A percentile compares a stretch with the other conserved stretches of the same genome.
These are phyloP conservation scores for Tringa solitaria DNA, from an alignment of 2,113 vertebrate genomes.

Conservation along the genomic window DNA sequence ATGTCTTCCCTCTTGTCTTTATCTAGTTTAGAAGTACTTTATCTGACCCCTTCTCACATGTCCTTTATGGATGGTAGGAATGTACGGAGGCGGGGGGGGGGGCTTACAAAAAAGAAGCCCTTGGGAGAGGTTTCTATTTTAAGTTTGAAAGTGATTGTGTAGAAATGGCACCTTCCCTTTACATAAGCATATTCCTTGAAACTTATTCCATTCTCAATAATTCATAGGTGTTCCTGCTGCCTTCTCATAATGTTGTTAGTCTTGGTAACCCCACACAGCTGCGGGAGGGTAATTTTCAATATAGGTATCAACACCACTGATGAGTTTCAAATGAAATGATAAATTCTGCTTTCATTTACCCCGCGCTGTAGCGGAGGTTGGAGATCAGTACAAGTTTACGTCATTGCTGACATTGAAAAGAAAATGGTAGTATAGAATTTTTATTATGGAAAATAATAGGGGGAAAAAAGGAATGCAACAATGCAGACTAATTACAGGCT, in stretches of 20 bases:
- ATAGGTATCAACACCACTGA: background rate
- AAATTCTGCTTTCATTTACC: background rate
- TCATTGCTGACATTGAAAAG: background rate
- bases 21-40: background rate
- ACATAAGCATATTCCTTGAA: background rate
- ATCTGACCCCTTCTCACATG: background rate
- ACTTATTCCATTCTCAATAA: background rate
- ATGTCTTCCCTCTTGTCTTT: conserved; percentile 5
- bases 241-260: background rate
- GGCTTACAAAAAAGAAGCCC: background rate
- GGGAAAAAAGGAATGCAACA: background rate
- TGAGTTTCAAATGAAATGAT: background rate
- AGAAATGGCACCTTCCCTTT: background rate
- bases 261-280: background rate
- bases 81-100: accelerated
- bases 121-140: conserved; percentile 15
- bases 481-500: background rate
- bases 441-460: background rate
- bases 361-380: background rate
- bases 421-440: background rate
- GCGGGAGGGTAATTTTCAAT: background rate
- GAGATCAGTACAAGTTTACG: background rate
- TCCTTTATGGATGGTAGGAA: background rate
- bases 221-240: background rate
- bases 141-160: background rate